Evolutionary conservation across 2,888 invertebrate species (phyloP), one percentile per base, ranked within the genome.

Genomic region (Eilema sororculum): DNA sequence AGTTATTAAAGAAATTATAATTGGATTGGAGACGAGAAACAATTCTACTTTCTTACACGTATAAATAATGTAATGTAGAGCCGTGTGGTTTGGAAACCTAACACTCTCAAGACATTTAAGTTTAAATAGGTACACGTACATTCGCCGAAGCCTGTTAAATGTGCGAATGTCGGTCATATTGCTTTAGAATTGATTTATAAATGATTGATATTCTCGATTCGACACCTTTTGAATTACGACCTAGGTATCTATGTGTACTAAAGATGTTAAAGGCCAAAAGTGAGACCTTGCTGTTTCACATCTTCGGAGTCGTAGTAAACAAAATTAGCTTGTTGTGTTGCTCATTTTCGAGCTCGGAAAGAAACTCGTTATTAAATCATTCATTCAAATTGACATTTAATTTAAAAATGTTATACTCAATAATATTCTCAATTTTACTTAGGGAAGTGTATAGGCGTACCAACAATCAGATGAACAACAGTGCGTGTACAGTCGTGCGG

Each of bases 1-100:
- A 75, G 69, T 71, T 80, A 78, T 83, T 82, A 76, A 82, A 78
- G 78, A 82, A 77, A 73, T 77, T 74, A 74, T 80, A n/a, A n/a
- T n/a, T n/a, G 70, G 70, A 68, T 76, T 80, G 74, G 71, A 25
- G 22, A 28, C 6, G 52, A 52, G 52, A 61, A 60, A 41, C 9
- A 28, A 61, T 30, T 33, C 22, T 67, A 41, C 62, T 62, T 52
- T 37, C 9, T n/a, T 20, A 33, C n/a, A 2, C 20, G n/a, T 30
- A 30, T 60, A 30, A 24, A 46, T 20, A 46, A 46, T 46, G 46
- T 20, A 46, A 46, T 46, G 46, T 52, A 52, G 52, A 52, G 52
- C 52, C 52, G n/a, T 52, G 52, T 9, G n/a, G 9, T 52, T 52
- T 52, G n/a, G 52, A 52, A 46, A 20, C 13, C 41, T 16, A 41